A percentile compares a stretch with the other conserved stretches of the same genome.
Conservation (phyloP, 2,113 vertebrate species). For the Chroicocephalus ridibundus region DNA sequence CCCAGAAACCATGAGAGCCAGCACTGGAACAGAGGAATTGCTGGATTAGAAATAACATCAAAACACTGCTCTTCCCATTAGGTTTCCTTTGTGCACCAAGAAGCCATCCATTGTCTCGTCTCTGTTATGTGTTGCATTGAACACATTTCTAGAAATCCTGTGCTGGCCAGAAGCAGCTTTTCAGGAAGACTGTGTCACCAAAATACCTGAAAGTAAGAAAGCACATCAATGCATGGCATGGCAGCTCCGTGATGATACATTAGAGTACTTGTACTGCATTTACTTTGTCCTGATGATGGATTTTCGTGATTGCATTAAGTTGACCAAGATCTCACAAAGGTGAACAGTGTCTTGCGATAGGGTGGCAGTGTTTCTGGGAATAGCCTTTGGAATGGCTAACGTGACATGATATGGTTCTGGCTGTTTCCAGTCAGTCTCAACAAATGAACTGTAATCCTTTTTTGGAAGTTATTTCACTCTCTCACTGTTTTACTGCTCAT, state of each 20-base stretch:
- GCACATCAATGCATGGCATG: neutral
- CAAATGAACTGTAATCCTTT: neutral
- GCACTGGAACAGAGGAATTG: neutral
- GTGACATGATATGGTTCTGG: neutral
- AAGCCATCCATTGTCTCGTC: neutral
- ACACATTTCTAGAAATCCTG: neutral
- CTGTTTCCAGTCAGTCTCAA: neutral
- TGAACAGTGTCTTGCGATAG: neutral
- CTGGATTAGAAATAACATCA: neutral
- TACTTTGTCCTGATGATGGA: neutral
- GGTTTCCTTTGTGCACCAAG: neutral
- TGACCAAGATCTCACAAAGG: neutral
- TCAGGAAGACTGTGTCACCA: neutral
- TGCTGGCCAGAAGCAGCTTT: neutral
- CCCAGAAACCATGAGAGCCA: neutral
- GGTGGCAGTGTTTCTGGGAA: neutral
- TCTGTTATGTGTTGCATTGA: neutral
- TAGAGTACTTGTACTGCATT: neutral
- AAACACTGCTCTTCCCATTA: neutral
- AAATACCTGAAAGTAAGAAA: neutral
- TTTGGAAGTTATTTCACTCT: neutral
- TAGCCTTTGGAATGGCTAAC: neutral
- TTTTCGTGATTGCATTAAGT: neutral
- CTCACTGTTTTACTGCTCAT: neutral
- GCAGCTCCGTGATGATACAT: neutral